Evolutionary conservation across 2,797 vertebrate genomes (phyloP).

Genomic region (Sebastes vulpes): DNA sequence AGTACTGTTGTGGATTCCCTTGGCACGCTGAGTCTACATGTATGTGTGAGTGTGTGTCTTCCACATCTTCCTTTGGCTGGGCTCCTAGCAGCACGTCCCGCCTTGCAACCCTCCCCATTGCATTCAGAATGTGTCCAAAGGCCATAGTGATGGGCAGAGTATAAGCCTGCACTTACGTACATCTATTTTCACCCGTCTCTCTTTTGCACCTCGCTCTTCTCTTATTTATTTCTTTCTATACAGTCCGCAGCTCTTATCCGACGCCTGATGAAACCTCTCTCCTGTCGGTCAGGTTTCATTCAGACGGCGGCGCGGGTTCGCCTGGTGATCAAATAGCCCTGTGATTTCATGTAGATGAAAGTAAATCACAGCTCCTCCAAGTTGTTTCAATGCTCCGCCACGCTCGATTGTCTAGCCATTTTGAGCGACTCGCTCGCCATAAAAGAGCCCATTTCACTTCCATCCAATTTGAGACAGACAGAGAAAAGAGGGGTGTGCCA

Average conservation of each 20-base stretch:
- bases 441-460: conserved; percentile 70
- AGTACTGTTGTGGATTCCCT: conserved; percentile 73
- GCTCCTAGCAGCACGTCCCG: conserved; percentile 42
- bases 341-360: conserved; percentile 76
- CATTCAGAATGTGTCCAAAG: conserved; percentile 61
- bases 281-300: conserved; percentile 52
- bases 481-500: conserved; percentile 60
- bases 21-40: conserved; percentile 59
- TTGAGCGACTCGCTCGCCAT: conserved; percentile 53
- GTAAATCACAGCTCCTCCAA: conserved; percentile 71
- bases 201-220: not conserved
- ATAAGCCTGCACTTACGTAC: conserved; percentile 37
- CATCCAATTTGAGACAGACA: conserved; percentile 66
- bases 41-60: conserved; percentile 44
- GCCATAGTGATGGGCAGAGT: conserved; percentile 41
- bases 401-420: conserved; percentile 68
- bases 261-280: conserved; percentile 59
- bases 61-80: conserved; percentile 46
- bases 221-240: conserved; percentile 19
- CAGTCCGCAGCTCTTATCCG: conserved; percentile 46
- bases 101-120: conserved; percentile 53
- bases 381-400: conserved; percentile 70
- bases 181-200: conserved; percentile 41
- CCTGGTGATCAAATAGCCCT: conserved; percentile 69
- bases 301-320: conserved; percentile 8